These are phyloP conservation scores for Esox niger DNA, from an alignment of 2,113 vertebrate species.

Conservation along the genomic window DNA sequence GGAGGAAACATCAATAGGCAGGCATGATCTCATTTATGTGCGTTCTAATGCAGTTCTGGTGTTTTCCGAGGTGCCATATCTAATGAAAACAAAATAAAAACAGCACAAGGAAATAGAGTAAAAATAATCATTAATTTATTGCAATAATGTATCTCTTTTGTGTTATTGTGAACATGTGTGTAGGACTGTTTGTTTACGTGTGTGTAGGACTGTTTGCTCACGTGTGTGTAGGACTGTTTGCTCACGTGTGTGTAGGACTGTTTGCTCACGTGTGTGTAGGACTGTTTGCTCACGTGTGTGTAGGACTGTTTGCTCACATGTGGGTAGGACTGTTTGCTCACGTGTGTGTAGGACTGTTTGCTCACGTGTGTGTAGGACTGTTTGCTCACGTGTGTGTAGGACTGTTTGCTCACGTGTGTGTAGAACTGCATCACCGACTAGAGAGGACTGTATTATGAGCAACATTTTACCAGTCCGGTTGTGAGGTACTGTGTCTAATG, in stretches of 20 bases:
- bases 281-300: too few relatives aligned
- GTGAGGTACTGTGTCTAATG: not conserved
- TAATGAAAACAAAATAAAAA: slow-evolving; percentile 46
- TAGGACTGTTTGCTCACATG: not conserved
- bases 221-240: slow-evolving; percentile 1
- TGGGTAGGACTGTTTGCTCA: slow-evolving; percentile 3
- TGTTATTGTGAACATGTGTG: not conserved
- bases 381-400: slow-evolving; percentile 1
- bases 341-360: too few relatives aligned
- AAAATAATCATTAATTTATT: slow-evolving; percentile 27
- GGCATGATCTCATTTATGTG: slow-evolving; percentile 48
- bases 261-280: not conserved
- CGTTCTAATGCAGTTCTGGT: slow-evolving; percentile 36
- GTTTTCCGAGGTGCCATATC: slow-evolving; percentile 27
- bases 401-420: slow-evolving; percentile 1
- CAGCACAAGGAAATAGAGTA: slow-evolving; percentile 23
- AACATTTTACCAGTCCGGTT: not conserved
- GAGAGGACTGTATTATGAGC: slow-evolving; percentile 13
- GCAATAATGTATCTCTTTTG: slow-evolving; percentile 13
- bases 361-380: not conserved
- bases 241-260: slow-evolving; percentile 2
- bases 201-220: slow-evolving; percentile 3
- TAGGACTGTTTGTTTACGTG: not conserved
- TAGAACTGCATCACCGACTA: too few relatives aligned
- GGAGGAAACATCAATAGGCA: slow-evolving; percentile 39